Percentiles rank a stretch among this genome's conserved stretches.
phyloP scores from a whole-genome alignment of 2,113 vertebrate species.

The Candoia aspera region DNA sequence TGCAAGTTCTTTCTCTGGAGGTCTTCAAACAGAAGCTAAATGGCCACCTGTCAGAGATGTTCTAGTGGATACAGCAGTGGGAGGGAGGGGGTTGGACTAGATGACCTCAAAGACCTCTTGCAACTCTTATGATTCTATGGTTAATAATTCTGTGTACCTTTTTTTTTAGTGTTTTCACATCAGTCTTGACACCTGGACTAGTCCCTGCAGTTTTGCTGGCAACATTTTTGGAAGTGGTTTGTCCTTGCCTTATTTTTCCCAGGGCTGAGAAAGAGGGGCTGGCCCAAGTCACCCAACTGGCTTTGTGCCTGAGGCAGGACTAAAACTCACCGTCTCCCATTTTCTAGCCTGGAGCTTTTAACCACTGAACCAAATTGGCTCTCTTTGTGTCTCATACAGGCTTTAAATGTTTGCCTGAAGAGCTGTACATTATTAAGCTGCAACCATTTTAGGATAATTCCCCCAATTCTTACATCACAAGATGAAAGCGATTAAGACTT shows the following conservation, averaged over 20 bases:
- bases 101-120: neutral
- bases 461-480: neutral
- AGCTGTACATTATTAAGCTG: neutral
- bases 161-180: neutral
- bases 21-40: neutral
- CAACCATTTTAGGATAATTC: neutral
- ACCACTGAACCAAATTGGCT: no score
- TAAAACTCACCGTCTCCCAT: neutral
- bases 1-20: neutral
- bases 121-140: neutral
- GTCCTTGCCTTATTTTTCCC: neutral
- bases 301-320: neutral
- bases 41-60: neutral
- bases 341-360: neutral
- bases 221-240: neutral
- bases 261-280: neutral
- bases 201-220: neutral
- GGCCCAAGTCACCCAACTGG: neutral
- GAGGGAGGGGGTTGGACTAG: neutral
- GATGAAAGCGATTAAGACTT: neutral
- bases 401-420: neutral
- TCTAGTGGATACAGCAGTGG: neutral
- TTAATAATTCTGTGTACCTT: neutral
- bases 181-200: neutral
- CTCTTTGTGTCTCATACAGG: neutral